Conservation (phyloP, 2,888 invertebrate genomes). For the Heliothis peltigera region DNA sequence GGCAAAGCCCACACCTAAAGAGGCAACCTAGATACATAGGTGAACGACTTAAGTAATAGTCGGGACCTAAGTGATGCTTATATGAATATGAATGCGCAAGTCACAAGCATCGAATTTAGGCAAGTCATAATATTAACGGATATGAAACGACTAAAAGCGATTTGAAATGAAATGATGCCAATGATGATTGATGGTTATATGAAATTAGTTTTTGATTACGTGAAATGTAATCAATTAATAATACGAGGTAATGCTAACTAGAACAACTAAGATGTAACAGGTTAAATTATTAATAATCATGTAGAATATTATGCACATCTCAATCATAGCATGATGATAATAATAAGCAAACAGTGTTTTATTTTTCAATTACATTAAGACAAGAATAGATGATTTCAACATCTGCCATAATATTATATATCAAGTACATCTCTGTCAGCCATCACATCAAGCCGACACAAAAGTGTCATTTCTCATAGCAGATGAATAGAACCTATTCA, state of each 20-base stretch:
- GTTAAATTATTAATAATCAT: not conserved
- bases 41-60: slow-evolving; percentile 68
- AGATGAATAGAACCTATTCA: slow-evolving; percentile 68
- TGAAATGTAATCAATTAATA: slow-evolving; percentile 15
- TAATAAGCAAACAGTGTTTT: not conserved
- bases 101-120: slow-evolving; percentile 28
- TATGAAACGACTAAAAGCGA: slow-evolving; percentile 15
- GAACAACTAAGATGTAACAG: slow-evolving; percentile 12
- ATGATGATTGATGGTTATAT: slow-evolving; percentile 28
- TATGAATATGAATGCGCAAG: slow-evolving; percentile 43
- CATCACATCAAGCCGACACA: slow-evolving; percentile 34
- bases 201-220: slow-evolving; percentile 28
- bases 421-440: slow-evolving; percentile 20
- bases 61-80: slow-evolving; percentile 42
- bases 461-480: slow-evolving; percentile 56
- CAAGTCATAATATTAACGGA: slow-evolving; percentile 24
- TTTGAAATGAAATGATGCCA: slow-evolving; percentile 16
- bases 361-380: not conserved
- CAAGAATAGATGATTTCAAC: not conserved
- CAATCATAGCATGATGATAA: no score
- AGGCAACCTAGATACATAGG: slow-evolving; percentile 73
- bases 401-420: slow-evolving; percentile 6
- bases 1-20: slow-evolving; percentile 64
- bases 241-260: slow-evolving; percentile 22
- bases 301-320: not conserved